Conservation (phyloP, 2,888 invertebrate genomes). For the Malthinus seriepunctatus region DNA sequence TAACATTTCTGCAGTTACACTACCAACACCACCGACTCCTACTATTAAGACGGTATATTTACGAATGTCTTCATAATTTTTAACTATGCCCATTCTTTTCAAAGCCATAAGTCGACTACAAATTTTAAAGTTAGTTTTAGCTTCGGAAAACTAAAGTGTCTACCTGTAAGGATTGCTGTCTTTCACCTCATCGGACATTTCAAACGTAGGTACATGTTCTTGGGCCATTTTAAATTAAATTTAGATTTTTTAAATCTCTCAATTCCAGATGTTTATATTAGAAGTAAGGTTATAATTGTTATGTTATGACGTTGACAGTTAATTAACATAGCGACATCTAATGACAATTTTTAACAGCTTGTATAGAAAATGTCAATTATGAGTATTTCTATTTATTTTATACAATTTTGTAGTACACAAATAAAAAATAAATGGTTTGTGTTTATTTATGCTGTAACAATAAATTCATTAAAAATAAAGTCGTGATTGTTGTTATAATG, state of each 20-base stretch:
- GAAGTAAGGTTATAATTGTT: too few species aligned
- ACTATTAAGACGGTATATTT: conserved; percentile 90
- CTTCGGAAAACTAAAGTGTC: conserved; percentile 11
- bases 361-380: too few species aligned
- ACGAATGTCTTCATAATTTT: conserved; percentile 94
- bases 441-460: too few species aligned
- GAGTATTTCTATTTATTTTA: too few species aligned
- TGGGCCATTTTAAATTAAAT: background rate
- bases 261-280: too few species aligned
- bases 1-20: conserved; percentile 99
- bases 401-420: too few species aligned
- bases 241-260: too few species aligned
- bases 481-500: too few species aligned
- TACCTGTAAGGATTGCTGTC: conserved; percentile 99
- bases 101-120: conserved; percentile 96
- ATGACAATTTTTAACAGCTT: too few species aligned
- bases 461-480: too few species aligned
- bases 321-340: background rate
- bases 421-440: too few species aligned
- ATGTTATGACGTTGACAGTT: background rate
- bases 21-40: conserved; percentile 99
- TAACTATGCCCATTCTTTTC: conserved; percentile 98
- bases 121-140: background rate
- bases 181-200: conserved; percentile 95
- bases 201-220: background rate